phyloP scores from a whole-genome alignment of 92 coral and sea anemone species.

The Epizoanthus stellaris region DNA sequence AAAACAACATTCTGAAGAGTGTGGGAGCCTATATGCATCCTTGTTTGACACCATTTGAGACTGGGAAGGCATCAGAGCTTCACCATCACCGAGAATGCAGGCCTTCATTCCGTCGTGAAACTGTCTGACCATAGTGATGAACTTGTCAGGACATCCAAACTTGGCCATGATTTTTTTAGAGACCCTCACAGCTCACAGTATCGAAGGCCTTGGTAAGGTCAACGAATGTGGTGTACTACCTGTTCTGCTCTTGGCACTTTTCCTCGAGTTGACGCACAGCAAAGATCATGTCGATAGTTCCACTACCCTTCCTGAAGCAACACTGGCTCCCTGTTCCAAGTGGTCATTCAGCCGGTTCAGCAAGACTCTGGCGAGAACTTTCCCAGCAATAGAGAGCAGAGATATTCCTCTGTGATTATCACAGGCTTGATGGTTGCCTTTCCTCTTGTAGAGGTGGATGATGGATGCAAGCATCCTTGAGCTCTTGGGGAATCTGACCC shows the following conservation, averaged over 20 bases:
- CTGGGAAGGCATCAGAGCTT: not conserved
- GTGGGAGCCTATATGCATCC: not conserved
- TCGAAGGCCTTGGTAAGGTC: too few species aligned
- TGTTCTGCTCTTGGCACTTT: too few species aligned
- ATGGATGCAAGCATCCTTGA: not conserved
- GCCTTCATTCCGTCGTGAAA: constrained; percentile 1
- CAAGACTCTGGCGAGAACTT: constrained; percentile 46
- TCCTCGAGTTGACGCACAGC: too few species aligned
- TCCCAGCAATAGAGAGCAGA: constrained; percentile 51
- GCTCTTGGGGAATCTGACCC: not conserved
- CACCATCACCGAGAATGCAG: not conserved
- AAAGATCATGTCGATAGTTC: too few species aligned
- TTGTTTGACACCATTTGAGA: not conserved
- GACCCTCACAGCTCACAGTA: not conserved
- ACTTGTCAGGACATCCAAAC: not conserved
- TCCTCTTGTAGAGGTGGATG: constrained; percentile 25
- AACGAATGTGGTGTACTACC: too few species aligned
- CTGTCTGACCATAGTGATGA: not conserved
- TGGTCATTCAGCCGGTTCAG: constrained; percentile 35
- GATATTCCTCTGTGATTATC: constrained; percentile 61
- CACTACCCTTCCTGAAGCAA: too few species aligned
- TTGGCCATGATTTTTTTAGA: constrained; percentile 17
- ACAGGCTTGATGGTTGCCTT: constrained; percentile 42
- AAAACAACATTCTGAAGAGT: not conserved
- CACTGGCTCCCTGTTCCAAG: constrained; percentile 4